These are phyloP conservation scores for Potamilus streckersoni DNA, from an alignment of 1,140 invertebrate species.

Conservation along the genomic window DNA sequence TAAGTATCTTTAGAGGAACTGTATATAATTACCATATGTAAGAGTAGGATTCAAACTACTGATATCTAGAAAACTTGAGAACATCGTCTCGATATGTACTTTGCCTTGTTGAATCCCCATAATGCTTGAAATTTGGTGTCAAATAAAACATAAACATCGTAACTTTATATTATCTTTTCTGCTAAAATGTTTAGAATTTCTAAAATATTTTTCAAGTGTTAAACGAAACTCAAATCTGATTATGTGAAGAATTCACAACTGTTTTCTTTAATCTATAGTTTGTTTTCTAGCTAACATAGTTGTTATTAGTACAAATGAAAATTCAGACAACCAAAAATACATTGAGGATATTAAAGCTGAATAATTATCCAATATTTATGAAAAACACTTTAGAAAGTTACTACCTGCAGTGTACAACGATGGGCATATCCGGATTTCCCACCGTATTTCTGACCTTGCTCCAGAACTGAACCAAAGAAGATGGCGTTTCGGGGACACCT, in stretches of 20 bases:
- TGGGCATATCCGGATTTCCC: conserved; percentile 1
- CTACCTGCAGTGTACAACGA: conserved; percentile 40
- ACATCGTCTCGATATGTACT: too few relatives aligned
- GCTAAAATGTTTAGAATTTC: too few relatives aligned
- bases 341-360: background rate
- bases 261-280: background rate
- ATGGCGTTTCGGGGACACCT: conserved; percentile 87
- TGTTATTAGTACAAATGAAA: background rate
- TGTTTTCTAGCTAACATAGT: background rate
- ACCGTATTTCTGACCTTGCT: conserved; percentile 6
- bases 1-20: too few relatives aligned
- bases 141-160: too few relatives aligned
- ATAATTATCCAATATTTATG: background rate
- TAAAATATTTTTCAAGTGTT: too few relatives aligned
- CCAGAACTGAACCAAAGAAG: conserved; percentile 29
- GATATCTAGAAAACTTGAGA: too few relatives aligned
- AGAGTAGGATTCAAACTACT: too few relatives aligned
- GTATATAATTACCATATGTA: too few relatives aligned
- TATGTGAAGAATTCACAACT: background rate
- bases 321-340: background rate
- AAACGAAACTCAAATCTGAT: background rate
- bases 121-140: too few relatives aligned
- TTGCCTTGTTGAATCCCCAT: too few relatives aligned
- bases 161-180: too few relatives aligned
- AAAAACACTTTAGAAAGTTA: background rate